Evolutionary conservation across 2,888 invertebrate genomes (phyloP).

Genomic region (Seladonia tumulorum): DNA sequence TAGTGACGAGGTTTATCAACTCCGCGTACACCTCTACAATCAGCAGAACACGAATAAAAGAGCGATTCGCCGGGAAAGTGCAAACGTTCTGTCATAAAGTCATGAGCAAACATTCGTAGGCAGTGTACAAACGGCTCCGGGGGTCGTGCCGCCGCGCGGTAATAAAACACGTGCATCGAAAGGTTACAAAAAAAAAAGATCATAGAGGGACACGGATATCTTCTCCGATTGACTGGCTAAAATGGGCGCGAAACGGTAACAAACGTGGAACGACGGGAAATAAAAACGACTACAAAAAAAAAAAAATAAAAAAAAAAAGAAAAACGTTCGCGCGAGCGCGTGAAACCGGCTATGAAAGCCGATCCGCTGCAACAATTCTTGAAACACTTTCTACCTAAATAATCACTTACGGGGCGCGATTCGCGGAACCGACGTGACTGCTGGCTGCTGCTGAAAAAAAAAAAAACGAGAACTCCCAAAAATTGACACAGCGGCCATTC

Average conservation of each 20-base stretch:
- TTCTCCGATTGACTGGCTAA: slow-evolving; percentile 1
- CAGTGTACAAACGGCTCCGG: slow-evolving; percentile 2
- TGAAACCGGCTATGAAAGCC: background rate
- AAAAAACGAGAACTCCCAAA: slow-evolving; percentile 18
- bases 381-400: slow-evolving; percentile 24
- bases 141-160: background rate
- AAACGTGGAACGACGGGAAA: background rate
- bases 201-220: background rate
- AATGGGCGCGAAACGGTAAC: slow-evolving; percentile 5
- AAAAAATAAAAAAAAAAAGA: background rate
- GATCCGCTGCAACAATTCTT: slow-evolving; percentile 1
- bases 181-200: background rate
- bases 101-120: background rate
- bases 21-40: background rate
- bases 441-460: background rate
- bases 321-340: background rate
- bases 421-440: background rate
- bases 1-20: background rate
- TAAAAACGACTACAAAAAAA: background rate
- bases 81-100: background rate
- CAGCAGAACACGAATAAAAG: background rate
- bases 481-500: slow-evolving; percentile 38
- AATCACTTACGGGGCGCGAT: slow-evolving; percentile 15
- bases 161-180: background rate
- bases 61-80: background rate